A percentile compares a stretch with the other conserved stretches of the same genome.
phyloP scores from a whole-genome alignment of 2,113 vertebrate genomes.

The Platanista minor region DNA sequence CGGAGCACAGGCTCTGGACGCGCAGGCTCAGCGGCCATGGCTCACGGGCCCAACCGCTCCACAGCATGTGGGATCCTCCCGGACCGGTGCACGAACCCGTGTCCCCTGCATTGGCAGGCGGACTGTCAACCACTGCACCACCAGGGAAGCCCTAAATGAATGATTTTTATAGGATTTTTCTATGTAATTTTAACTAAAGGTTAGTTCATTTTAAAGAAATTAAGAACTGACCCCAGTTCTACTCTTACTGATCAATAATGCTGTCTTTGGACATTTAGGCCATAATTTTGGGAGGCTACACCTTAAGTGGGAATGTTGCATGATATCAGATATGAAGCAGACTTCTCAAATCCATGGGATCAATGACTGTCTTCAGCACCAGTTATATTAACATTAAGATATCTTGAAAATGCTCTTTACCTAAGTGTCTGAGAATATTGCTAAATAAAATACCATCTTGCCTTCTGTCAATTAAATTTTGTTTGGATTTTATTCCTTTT shows the following conservation, averaged over 20 bases:
- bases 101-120: too few species aligned
- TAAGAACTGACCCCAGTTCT: conserved; percentile 13
- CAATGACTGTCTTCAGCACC: neutral
- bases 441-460: neutral
- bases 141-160: too few species aligned
- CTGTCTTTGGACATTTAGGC: neutral
- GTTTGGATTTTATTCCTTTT: conserved; percentile 28
- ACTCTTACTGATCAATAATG: neutral
- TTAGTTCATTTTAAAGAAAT: conserved; percentile 32
- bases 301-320: neutral
- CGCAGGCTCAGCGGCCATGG: too few species aligned
- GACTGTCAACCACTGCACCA: too few species aligned
- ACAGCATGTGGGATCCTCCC: too few species aligned
- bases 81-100: too few species aligned
- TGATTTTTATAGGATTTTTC: neutral
- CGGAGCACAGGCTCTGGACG: too few species aligned
- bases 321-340: neutral
- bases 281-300: neutral
- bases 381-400: neutral
- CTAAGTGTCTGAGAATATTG: neutral
- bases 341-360: neutral
- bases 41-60: too few species aligned
- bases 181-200: neutral
- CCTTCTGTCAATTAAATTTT: conserved; percentile 9
- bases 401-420: neutral